A percentile compares a stretch with the other conserved stretches of the same genome.
Evolutionary conservation across 2,797 vertebrate species (phyloP).

Genomic region (Peromyscus nudipes): DNA sequence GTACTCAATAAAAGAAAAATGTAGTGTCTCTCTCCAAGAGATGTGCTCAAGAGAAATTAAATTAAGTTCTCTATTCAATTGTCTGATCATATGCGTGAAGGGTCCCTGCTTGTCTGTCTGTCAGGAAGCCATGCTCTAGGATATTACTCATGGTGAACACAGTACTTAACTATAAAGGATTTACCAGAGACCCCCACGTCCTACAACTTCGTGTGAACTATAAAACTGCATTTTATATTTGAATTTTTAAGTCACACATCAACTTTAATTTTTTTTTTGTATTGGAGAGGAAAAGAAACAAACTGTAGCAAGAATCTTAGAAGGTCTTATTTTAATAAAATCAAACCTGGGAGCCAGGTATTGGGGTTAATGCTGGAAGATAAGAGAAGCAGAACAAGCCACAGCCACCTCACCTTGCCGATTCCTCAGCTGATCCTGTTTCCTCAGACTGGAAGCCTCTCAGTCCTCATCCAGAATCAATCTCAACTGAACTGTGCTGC

Average conservation of each 20-base stretch:
- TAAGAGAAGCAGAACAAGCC: too few relatives aligned
- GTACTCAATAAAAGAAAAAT: not conserved
- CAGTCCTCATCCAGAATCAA: too few relatives aligned
- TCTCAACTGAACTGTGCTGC: too few relatives aligned
- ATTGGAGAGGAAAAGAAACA: not conserved
- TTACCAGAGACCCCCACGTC: not conserved
- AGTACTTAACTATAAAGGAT: not conserved
- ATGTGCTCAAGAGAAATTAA: not conserved
- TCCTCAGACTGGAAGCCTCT: too few relatives aligned
- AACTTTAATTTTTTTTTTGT: not conserved
- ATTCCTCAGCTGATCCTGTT: too few relatives aligned
- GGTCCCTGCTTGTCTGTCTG: not conserved
- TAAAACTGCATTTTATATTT: not conserved
- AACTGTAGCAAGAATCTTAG: not conserved
- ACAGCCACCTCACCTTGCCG: too few relatives aligned
- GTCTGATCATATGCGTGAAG: not conserved
- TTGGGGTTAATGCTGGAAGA: too few relatives aligned
- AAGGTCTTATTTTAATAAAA: too few relatives aligned
- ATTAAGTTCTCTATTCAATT: not conserved
- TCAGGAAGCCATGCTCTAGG: not conserved
- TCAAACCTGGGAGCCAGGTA: too few relatives aligned
- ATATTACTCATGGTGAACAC: not conserved
- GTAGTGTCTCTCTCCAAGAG: constrained; percentile 17
- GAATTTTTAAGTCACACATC: not conserved
- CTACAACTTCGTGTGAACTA: not conserved